Base-by-base conservation (phyloP, 1,140 invertebrate species). In the Coelopa frigida region DNA sequence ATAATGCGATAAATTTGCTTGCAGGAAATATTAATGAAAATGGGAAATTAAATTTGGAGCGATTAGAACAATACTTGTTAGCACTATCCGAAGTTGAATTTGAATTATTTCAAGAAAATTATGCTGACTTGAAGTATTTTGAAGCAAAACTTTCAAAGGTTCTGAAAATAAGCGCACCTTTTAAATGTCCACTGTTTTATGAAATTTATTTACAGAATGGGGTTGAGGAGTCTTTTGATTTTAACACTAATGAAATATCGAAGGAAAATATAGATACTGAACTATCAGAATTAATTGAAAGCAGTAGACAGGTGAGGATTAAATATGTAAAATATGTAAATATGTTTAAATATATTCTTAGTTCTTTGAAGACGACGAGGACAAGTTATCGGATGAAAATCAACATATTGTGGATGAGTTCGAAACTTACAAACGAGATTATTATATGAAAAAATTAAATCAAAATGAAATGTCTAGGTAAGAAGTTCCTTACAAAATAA, bases 21-120 rank as follows among this genome's bases (percentile, higher is more conserved):
- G 48, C 41, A 87, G 88, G 90, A 11, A 96, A 98, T 61, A 83
- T 98, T 39, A 97, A 98, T 71, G 90, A 96, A 71, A 72, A 75
- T 6, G 94, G 94, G 5, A 79, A 77, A 37, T 71, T 98, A 26
- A 90, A 95, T 68, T 71, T 98, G 41, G 59, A 64, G 14, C 76
- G 93, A 43, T 93, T 98, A 74, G 84, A 95, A 70, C 81, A 79
- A 55, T 97, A 91, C 63, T 79, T 98, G 74, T 75, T 79, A 48
- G 82, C 81, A 50, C 69, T 94, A 7, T 74, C 82, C 26, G 73
- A 83, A 57, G 80, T 88, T 61, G 94, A 98, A 66, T 68, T 83
- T 46, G 81, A 94, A 29, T 79, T 85, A 37, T 98, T 96, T 66
- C 78, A 82, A 50, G 89, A 95, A 47, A 79, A 79, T 10, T 85